Evolutionary conservation across 2,113 vertebrate species (phyloP).

Genomic region (Garra rufa): DNA sequence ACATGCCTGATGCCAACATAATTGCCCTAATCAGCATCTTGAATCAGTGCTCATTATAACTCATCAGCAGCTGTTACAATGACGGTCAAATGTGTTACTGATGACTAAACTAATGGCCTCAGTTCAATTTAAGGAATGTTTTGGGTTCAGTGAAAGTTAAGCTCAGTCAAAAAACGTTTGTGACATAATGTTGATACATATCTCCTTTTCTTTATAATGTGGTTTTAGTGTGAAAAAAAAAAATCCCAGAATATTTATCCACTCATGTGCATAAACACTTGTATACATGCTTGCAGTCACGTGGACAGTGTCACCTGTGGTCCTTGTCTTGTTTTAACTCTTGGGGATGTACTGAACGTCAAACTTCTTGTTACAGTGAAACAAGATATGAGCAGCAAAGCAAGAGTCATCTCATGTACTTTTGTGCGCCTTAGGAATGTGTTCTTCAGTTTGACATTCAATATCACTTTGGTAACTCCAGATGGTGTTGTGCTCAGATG

Average conservation of each 20-base stretch:
- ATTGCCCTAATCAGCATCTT: constrained; percentile 5
- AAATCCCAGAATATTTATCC: background rate
- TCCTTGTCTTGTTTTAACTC: constrained; percentile 3
- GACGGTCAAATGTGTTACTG: background rate
- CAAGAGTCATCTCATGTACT: background rate
- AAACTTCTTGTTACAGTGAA: constrained; percentile 22
- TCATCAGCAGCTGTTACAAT: constrained; percentile 30
- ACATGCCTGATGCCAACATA: background rate
- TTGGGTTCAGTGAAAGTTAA: background rate
- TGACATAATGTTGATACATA: background rate
- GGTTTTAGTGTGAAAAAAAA: too few relatives aligned
- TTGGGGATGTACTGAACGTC: background rate
- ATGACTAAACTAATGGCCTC: constrained; percentile 2
- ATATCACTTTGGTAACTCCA: background rate
- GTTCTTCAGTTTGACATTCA: constrained; percentile 7
- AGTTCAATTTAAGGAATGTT: background rate
- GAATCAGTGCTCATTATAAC: constrained; percentile 27
- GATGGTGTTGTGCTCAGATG: constrained; percentile 8
- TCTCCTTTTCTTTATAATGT: background rate
- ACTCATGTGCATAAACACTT: background rate
- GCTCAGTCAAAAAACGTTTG: background rate
- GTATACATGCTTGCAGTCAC: background rate
- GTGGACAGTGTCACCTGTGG: background rate
- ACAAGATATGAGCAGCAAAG: constrained; percentile 22
- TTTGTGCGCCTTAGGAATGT: background rate